phyloP scores from a whole-genome alignment of 2,797 vertebrate genomes.

The Squalus acanthias region DNA sequence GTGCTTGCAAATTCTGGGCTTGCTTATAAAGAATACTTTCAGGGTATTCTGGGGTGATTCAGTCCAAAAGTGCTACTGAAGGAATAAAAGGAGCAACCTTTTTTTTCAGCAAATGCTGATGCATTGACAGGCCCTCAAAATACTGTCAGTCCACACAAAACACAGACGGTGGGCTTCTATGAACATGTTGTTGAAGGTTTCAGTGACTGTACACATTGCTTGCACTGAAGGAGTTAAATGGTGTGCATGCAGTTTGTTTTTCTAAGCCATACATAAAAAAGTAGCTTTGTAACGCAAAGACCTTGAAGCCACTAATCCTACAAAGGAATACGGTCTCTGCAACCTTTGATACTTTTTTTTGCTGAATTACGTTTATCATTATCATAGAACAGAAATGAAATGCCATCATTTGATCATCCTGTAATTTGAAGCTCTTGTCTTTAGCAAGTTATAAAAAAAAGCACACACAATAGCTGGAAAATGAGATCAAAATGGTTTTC shows the following conservation, averaged over 20 bases:
- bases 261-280: constrained; percentile 28
- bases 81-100: neutral
- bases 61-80: neutral
- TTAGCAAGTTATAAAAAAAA: constrained; percentile 62
- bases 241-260: neutral
- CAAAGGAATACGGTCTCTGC: neutral
- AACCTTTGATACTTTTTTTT: constrained; percentile 16
- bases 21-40: neutral
- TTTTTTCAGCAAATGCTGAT: neutral
- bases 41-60: neutral
- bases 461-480: constrained; percentile 88
- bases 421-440: constrained; percentile 48
- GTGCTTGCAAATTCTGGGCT: neutral
- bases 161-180: neutral
- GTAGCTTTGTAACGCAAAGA: constrained; percentile 10
- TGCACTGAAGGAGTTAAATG: constrained; percentile 32
- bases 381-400: constrained; percentile 44
- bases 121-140: neutral
- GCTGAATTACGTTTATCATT: constrained; percentile 10
- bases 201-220: neutral
- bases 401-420: constrained; percentile 40
- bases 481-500: constrained; percentile 77
- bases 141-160: neutral
- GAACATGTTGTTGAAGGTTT: neutral
- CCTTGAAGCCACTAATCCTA: constrained; percentile 30